phyloP scores from a whole-genome alignment of 2,113 vertebrate species.

The Mus musculus region DNA sequence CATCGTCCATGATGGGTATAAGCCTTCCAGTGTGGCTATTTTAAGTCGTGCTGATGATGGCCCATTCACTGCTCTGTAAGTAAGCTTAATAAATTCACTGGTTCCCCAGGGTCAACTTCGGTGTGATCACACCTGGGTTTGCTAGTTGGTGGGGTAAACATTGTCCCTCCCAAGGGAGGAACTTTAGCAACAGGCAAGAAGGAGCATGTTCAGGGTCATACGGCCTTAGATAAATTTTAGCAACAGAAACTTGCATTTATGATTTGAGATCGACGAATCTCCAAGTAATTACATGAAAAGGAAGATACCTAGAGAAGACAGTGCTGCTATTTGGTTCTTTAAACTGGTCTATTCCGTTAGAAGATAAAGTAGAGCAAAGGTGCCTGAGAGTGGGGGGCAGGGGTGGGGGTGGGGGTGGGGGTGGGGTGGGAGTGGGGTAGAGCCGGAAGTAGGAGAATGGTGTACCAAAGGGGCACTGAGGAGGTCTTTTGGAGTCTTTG shows the following conservation, averaged over 20 bases:
- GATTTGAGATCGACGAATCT: not conserved
- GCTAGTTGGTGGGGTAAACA: not conserved
- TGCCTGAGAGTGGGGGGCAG: no score
- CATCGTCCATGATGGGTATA: not conserved
- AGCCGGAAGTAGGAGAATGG: not conserved
- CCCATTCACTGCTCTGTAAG: not conserved
- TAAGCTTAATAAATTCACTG: not conserved
- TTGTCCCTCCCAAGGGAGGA: not conserved
- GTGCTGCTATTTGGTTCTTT: not conserved
- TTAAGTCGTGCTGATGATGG: not conserved
- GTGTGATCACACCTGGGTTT: no score
- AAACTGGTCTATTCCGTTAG: not conserved
- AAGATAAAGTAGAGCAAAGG: not conserved
- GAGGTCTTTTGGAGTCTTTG: not conserved
- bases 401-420: no score
- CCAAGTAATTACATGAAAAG: slow-evolving; percentile 1
- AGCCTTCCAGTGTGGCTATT: not conserved
- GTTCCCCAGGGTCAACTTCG: not conserved
- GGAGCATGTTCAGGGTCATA: not conserved
- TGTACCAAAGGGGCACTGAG: not conserved
- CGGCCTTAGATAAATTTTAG: not conserved
- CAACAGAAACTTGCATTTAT: not conserved
- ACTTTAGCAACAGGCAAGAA: not conserved
- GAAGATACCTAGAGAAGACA: not conserved
- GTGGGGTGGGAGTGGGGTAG: no score